Percentiles rank a stretch among this genome's conserved stretches.
Conservation (phyloP, 2,113 vertebrate genomes). For the Cyanoramphus novaezelandiae region DNA sequence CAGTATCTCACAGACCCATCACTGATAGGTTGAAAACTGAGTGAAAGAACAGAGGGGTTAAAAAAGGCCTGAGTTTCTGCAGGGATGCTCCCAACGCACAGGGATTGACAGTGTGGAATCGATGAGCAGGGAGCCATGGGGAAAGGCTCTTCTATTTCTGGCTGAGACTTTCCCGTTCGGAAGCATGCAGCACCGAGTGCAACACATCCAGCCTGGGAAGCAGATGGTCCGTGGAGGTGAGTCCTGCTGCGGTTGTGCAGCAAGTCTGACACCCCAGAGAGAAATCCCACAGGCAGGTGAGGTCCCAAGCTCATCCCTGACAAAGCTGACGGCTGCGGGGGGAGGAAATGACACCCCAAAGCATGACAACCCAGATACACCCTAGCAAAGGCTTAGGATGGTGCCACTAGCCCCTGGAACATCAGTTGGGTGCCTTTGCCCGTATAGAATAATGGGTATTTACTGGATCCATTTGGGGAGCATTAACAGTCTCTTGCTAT, state of each 20-base stretch:
- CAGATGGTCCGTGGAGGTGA: constrained; percentile 52
- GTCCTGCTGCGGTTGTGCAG: background rate
- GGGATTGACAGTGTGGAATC: accelerated
- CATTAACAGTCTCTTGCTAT: background rate
- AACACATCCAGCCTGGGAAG: background rate
- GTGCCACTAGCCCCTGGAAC: background rate
- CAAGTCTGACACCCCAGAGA: background rate
- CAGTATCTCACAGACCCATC: background rate
- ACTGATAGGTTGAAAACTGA: accelerated
- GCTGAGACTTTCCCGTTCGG: background rate
- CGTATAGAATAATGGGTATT: accelerated
- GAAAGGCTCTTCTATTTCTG: constrained; percentile 40
- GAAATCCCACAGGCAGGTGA: background rate
- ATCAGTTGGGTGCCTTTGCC: background rate
- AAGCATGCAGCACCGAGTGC: background rate
- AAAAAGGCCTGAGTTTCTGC: background rate
- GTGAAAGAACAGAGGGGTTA: background rate
- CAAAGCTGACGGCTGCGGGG: background rate
- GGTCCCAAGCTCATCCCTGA: background rate
- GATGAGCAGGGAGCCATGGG: background rate
- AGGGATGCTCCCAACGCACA: background rate
- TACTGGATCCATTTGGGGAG: background rate
- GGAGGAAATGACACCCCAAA: background rate
- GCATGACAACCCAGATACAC: background rate
- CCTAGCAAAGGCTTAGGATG: background rate